Evolutionary conservation across 2,113 vertebrate genomes (phyloP).

Genomic region (Chinchilla lanigera): DNA sequence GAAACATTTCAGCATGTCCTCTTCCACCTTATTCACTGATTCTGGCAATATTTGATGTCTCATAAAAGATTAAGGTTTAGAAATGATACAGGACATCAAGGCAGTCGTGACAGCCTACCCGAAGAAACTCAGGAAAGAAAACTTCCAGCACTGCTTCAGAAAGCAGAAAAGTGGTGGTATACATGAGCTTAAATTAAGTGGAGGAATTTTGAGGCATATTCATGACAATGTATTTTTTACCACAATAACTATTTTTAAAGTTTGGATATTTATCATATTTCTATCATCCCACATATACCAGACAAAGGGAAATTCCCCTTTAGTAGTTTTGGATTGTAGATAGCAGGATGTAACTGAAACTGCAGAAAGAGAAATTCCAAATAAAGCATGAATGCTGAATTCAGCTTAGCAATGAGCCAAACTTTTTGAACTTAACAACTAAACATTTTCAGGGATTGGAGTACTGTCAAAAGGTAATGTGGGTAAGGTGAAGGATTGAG

Average conservation of each 20-base stretch:
- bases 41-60: not conserved
- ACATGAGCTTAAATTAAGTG: not conserved
- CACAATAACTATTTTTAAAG: not conserved
- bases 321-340: not conserved
- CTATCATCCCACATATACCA: too few species aligned
- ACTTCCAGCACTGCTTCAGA: not conserved
- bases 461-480: not conserved
- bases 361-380: not conserved
- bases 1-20: not conserved
- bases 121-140: not conserved
- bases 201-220: not conserved
- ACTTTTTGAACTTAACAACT: not conserved
- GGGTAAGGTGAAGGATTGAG: not conserved
- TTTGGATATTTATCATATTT: not conserved
- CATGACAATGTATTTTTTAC: not conserved
- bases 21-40: not conserved
- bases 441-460: not conserved
- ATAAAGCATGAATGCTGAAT: not conserved
- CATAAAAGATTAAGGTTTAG: not conserved
- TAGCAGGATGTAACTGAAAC: not conserved
- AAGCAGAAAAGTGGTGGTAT: not conserved
- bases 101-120: not conserved
- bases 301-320: not conserved
- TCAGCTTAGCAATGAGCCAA: not conserved
- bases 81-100: not conserved